These are phyloP conservation scores for Parasteatoda tepidariorum DNA, from an alignment of 1,140 invertebrate species.

Conservation along the genomic window DNA sequence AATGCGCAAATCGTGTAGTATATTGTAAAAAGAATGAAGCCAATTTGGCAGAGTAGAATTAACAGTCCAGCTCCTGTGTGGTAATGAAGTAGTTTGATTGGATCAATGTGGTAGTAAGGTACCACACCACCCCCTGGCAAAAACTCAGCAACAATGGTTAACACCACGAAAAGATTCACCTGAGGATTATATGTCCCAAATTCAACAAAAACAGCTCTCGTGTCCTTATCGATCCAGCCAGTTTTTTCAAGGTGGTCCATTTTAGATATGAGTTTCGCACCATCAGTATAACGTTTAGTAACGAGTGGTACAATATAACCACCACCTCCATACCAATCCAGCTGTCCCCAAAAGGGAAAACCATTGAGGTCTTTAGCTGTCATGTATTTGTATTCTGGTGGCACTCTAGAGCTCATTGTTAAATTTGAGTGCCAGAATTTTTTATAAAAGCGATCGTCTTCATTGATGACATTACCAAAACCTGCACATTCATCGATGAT, in stretches of 20 bases:
- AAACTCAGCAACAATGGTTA: constrained; percentile 71
- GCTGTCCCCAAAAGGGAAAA: constrained; percentile 69
- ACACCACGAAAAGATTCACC: constrained; percentile 71
- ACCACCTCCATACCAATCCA: constrained; percentile 71
- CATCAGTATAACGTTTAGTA: constrained; percentile 64
- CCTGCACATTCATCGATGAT: constrained; percentile 66
- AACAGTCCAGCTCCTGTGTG: constrained; percentile 63
- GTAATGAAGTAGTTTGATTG: constrained; percentile 66
- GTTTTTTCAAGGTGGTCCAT: constrained; percentile 67
- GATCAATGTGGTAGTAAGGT: constrained; percentile 71
- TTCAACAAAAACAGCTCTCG: constrained; percentile 72
- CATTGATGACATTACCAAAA: constrained; percentile 65
- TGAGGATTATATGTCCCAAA: constrained; percentile 73
- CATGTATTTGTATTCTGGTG: constrained; percentile 64
- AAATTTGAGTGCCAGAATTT: constrained; percentile 23
- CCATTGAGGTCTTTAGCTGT: constrained; percentile 67
- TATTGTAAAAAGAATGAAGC: constrained; percentile 69
- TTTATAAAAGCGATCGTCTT: constrained; percentile 64
- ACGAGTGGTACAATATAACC: constrained; percentile 71
- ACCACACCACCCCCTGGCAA: constrained; percentile 70
- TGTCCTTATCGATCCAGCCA: constrained; percentile 72
- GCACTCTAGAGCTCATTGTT: constrained; percentile 28
- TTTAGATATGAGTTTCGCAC: constrained; percentile 64
- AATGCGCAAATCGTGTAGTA: constrained; percentile 69
- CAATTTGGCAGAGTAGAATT: constrained; percentile 66